Conservation (phyloP, 1,140 invertebrate species). For the Diabrotica virgifera region DNA sequence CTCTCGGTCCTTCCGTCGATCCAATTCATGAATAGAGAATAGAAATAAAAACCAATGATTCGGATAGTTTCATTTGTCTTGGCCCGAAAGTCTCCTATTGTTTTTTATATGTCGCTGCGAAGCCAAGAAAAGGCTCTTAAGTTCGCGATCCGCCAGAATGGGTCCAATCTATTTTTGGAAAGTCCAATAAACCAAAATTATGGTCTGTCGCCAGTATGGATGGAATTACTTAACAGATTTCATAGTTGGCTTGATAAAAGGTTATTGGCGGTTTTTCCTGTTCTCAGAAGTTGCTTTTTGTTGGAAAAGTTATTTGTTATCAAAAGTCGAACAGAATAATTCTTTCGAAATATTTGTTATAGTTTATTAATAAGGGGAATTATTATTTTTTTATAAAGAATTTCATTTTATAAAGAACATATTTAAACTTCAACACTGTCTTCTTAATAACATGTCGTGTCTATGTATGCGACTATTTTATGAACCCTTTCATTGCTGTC, state of each 20-base stretch:
- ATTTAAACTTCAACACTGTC: too few species aligned
- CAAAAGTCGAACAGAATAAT: too few species aligned
- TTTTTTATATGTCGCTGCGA: slow-evolving; percentile 29
- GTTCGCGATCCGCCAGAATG: slow-evolving; percentile 34
- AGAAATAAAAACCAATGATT: slow-evolving; percentile 37
- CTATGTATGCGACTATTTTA: too few species aligned
- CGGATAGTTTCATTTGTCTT: slow-evolving; percentile 33
- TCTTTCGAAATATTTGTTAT: too few species aligned
- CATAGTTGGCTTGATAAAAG: slow-evolving; percentile 23
- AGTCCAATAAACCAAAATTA: slow-evolving; percentile 36
- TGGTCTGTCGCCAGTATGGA: slow-evolving; percentile 34
- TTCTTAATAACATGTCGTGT: too few species aligned
- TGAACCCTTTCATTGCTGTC: too few species aligned
- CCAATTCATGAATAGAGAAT: slow-evolving; percentile 38
- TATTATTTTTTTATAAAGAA: too few species aligned
- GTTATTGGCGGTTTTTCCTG: slow-evolving; percentile 17
- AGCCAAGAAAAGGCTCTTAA: slow-evolving; percentile 33
- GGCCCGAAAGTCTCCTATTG: slow-evolving; percentile 27
- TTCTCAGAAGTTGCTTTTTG: too few species aligned
- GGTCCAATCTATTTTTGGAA: slow-evolving; percentile 35
- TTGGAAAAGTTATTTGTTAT: too few species aligned
- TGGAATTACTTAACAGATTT: slow-evolving; percentile 34
- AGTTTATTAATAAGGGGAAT: too few species aligned
- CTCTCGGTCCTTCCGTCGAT: slow-evolving; percentile 23
- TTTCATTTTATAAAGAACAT: too few species aligned